Evolutionary conservation across 2,888 invertebrate genomes (phyloP).

Genomic region (Epinotia bilunana): DNA sequence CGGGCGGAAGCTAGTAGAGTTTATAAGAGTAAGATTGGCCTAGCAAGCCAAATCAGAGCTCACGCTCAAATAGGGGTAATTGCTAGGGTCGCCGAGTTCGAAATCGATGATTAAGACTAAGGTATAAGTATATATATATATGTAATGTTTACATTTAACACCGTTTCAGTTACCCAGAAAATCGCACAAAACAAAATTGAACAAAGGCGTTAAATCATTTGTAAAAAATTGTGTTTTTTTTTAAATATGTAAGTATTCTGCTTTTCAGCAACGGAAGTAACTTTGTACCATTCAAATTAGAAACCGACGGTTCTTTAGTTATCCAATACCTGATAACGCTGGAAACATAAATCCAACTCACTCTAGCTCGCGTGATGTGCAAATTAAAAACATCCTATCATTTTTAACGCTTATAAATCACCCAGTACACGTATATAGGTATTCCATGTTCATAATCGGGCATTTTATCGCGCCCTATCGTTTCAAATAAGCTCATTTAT

Average conservation of each 20-base stretch:
- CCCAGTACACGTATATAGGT: slow-evolving; percentile 36
- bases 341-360: slow-evolving; percentile 30
- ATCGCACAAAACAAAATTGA: too few relatives aligned
- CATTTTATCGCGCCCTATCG: slow-evolving; percentile 80
- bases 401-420: slow-evolving; percentile 44
- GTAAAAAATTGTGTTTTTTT: not conserved
- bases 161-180: too few relatives aligned
- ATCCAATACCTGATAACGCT: slow-evolving; percentile 11
- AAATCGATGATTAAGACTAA: too few relatives aligned
- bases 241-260: not conserved
- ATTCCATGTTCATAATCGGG: slow-evolving; percentile 67
- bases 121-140: too few relatives aligned
- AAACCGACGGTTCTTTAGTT: not conserved
- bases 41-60: too few relatives aligned
- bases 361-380: slow-evolving; percentile 39
- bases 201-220: too few relatives aligned
- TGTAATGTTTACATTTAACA: too few relatives aligned
- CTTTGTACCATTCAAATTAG: not conserved
- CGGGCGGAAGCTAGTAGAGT: too few relatives aligned
- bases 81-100: too few relatives aligned
- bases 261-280: not conserved
- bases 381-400: slow-evolving; percentile 44
- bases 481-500: slow-evolving; percentile 85
- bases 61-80: too few relatives aligned
- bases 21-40: too few relatives aligned